Percentiles rank a stretch among this genome's conserved stretches.
These are phyloP conservation scores for Myopa tessellatipennis DNA, from an alignment of 2,888 invertebrate species.

Conservation along the genomic window DNA sequence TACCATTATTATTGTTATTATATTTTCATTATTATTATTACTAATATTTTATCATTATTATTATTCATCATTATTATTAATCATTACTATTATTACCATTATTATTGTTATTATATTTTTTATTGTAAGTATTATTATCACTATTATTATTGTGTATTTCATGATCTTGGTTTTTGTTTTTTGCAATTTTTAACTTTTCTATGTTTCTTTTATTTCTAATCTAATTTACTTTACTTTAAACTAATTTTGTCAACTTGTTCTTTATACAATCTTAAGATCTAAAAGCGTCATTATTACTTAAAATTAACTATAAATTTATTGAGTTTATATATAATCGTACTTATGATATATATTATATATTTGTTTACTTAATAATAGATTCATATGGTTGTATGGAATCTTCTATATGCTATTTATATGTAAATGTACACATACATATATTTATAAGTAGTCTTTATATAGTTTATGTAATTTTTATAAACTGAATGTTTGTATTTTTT, in stretches of 20 bases:
- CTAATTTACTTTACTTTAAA: neutral
- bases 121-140: conserved; percentile 49
- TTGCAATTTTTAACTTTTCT: neutral
- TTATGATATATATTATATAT: conserved; percentile 25
- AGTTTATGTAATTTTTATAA: conserved; percentile 5
- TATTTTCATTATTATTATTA: conserved; percentile 51
- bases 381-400: conserved; percentile 12
- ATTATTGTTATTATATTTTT: conserved; percentile 1
- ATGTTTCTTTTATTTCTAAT: no score
- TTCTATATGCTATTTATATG: conserved; percentile 3
- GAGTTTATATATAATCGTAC: conserved; percentile 39
- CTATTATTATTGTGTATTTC: conserved; percentile 22
- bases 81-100: neutral
- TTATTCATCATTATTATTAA: conserved; percentile 35
- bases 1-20: conserved; percentile 36
- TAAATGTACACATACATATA: conserved; percentile 10
- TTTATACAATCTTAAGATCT: conserved; percentile 66
- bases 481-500: conserved; percentile 5
- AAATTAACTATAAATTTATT: conserved; percentile 50
- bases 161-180: neutral
- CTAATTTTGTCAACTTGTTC: conserved; percentile 35
- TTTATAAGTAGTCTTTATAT: conserved; percentile 2
- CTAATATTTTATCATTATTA: conserved; percentile 38
- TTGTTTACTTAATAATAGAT: conserved; percentile 18
- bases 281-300: conserved; percentile 69